Conservation (phyloP, 2,113 vertebrate genomes). For the Melanerpes formicivorus region DNA sequence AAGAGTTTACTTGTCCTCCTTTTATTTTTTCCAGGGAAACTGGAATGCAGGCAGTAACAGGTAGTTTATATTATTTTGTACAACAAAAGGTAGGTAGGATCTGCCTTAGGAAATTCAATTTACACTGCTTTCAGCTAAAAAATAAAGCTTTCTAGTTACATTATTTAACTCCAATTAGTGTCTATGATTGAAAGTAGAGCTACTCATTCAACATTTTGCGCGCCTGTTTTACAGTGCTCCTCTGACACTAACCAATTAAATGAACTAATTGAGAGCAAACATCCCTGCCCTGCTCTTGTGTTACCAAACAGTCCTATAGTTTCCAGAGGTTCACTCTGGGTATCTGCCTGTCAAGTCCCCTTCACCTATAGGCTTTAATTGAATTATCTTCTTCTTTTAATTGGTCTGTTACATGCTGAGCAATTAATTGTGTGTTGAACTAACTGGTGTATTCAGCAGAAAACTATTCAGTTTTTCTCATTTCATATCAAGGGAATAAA, state of each 20-base stretch:
- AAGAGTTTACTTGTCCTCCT: not conserved
- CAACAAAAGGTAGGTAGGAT: not conserved
- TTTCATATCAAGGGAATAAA: not conserved
- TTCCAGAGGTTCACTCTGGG: not conserved
- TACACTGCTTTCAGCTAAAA: not conserved
- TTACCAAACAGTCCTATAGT: not conserved
- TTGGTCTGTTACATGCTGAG: not conserved
- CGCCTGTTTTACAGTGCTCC: not conserved
- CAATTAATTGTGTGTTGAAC: not conserved
- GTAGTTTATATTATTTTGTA: not conserved
- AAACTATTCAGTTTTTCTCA: not conserved
- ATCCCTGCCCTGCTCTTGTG: not conserved
- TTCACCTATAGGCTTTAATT: not conserved
- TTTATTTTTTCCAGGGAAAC: not conserved
- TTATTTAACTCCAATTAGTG: not conserved
- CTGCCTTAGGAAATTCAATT: not conserved
- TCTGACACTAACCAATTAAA: constrained; percentile 15
- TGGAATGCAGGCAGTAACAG: not conserved
- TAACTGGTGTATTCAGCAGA: not conserved
- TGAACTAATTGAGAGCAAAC: not conserved
- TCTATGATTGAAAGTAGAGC: not conserved
- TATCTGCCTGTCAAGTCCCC: not conserved
- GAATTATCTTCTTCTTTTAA: not conserved
- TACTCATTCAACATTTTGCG: not conserved
- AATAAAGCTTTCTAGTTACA: not conserved